Evolutionary conservation across 64 coral and sea anemone genomes (phyloP).

Genomic region (Actinia equina): DNA sequence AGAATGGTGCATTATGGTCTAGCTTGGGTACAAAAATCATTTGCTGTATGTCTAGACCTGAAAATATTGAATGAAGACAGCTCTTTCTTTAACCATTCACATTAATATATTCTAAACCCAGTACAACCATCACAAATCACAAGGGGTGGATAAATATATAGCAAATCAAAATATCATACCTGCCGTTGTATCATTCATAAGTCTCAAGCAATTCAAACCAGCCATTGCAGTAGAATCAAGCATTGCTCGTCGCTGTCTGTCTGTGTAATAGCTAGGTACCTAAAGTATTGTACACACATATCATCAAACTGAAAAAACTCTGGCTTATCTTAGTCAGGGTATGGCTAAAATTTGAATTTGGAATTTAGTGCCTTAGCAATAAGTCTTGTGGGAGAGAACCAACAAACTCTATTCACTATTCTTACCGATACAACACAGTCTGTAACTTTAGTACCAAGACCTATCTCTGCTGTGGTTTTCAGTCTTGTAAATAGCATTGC

Average conservation of each 20-base stretch:
- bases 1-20: not conserved
- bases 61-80: not conserved
- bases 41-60: not conserved
- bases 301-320: not conserved
- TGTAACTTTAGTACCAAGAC: slow-evolving; percentile 72
- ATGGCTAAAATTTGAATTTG: no score
- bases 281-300: slow-evolving; percentile 20
- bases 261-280: slow-evolving; percentile 92
- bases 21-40: not conserved
- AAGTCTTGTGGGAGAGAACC: no score
- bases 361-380: no score
- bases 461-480: slow-evolving; percentile 65
- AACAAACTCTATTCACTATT: no score
- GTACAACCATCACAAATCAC: no score
- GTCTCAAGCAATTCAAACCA: slow-evolving; percentile 88
- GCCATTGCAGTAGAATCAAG: slow-evolving; percentile 80
- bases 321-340: no score
- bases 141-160: no score
- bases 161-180: slow-evolving; percentile 28
- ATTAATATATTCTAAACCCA: no score
- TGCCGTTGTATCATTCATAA: slow-evolving; percentile 99
- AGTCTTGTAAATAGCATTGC: slow-evolving; percentile 87
- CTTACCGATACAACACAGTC: slow-evolving; percentile 96
- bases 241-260: slow-evolving; percentile 90
- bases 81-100: no score